phyloP scores from a whole-genome alignment of 1,140 invertebrate genomes.

The Lycorma delicatula region DNA sequence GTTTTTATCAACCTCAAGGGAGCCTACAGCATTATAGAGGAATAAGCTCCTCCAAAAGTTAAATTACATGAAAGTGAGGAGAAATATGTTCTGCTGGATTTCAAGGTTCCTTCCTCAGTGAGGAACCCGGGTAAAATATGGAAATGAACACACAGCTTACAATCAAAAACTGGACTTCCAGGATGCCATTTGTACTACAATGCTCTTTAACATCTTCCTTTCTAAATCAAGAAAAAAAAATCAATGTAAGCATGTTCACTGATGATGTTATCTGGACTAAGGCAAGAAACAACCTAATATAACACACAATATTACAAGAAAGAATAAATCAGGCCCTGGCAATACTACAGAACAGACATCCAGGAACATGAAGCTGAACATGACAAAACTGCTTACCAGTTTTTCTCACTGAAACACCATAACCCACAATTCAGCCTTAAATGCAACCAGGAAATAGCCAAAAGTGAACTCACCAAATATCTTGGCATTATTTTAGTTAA shows the following conservation, averaged over 20 bases:
- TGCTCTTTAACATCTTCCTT: not conserved
- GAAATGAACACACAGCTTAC: not conserved
- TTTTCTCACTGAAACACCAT: not conserved
- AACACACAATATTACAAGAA: not conserved
- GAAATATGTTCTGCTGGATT: not conserved
- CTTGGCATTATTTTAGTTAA: too few species aligned
- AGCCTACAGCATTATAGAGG: not conserved
- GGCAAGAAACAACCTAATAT: not conserved
- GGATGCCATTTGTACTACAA: not conserved
- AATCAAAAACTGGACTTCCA: not conserved
- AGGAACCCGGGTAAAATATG: not conserved
- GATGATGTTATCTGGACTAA: not conserved
- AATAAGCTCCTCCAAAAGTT: not conserved
- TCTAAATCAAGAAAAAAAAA: not conserved
- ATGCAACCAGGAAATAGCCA: not conserved
- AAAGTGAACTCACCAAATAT: too few species aligned
- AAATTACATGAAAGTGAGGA: not conserved
- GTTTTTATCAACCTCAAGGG: not conserved
- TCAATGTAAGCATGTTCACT: not conserved
- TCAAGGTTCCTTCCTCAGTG: not conserved
- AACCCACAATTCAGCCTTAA: not conserved
- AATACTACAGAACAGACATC: not conserved
- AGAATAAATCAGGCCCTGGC: not conserved
- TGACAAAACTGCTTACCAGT: not conserved
- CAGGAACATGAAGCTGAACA: not conserved